phyloP scores from a whole-genome alignment of 2,888 invertebrate genomes.

The Ctenicera cuprea region DNA sequence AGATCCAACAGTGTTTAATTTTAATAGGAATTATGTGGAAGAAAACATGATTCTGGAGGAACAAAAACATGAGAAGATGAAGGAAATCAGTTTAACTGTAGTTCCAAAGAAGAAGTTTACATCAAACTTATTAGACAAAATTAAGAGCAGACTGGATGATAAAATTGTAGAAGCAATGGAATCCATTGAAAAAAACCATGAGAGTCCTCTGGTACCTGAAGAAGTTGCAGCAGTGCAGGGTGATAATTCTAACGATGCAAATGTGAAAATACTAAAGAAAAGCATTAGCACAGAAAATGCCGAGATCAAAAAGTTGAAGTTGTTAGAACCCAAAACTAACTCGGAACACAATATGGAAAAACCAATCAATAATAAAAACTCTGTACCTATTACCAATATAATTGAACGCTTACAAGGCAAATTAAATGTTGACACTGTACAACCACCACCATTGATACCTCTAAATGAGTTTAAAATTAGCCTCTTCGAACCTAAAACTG shows the following conservation, averaged over 20 bases:
- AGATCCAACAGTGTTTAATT: constrained; percentile 53
- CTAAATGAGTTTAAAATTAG: constrained; percentile 49
- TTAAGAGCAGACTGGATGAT: constrained; percentile 56
- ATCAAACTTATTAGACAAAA: constrained; percentile 66
- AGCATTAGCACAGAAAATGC: background rate
- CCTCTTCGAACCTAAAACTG: constrained; percentile 15
- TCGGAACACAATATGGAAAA: constrained; percentile 10
- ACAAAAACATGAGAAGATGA: constrained; percentile 73
- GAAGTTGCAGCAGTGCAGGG: background rate
- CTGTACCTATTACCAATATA: constrained; percentile 47
- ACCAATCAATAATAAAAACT: constrained; percentile 23
- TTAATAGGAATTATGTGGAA: constrained; percentile 29
- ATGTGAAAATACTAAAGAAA: too few species aligned
- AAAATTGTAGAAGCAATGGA: constrained; percentile 26
- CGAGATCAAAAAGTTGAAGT: background rate
- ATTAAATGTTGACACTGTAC: constrained; percentile 17
- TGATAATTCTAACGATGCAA: background rate
- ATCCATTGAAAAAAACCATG: background rate
- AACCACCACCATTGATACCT: constrained; percentile 59
- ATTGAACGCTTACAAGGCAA: constrained; percentile 55
- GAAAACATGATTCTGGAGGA: constrained; percentile 69
- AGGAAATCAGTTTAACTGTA: constrained; percentile 70
- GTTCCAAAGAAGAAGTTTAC: constrained; percentile 61
- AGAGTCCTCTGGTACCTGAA: too few species aligned
- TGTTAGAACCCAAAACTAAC: background rate